Percentiles rank a stretch among this genome's conserved stretches.
Evolutionary conservation across 2,888 invertebrate species (phyloP).

Genomic region (Aleiodes alternator): DNA sequence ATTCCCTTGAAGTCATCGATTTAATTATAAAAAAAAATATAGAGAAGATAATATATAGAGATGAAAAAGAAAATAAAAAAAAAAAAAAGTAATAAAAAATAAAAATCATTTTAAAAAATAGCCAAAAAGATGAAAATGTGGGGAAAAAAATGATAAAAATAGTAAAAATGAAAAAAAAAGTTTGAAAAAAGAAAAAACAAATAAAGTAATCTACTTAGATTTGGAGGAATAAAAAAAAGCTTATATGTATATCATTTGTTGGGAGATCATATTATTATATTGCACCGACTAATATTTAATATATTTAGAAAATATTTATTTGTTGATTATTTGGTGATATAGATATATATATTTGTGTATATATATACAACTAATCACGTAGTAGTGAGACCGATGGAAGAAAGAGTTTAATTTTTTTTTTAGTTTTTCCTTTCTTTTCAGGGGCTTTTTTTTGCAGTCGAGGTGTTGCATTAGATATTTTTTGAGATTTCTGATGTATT

Average conservation of each 20-base stretch:
- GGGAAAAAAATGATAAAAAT: constrained; percentile 32
- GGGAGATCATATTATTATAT: constrained; percentile 72
- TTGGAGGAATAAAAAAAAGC: constrained; percentile 39
- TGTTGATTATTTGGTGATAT: constrained; percentile 71
- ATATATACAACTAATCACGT: constrained; percentile 19
- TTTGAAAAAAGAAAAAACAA: constrained; percentile 1
- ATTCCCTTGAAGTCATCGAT: constrained; percentile 22
- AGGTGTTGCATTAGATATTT: neutral
- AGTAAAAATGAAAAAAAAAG: constrained; percentile 11
- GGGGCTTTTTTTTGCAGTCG: neutral
- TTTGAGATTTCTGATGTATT: too few species aligned
- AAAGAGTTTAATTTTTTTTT: constrained; percentile 20
- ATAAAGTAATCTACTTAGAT: constrained; percentile 42
- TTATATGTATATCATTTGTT: constrained; percentile 71
- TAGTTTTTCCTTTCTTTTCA: constrained; percentile 20
- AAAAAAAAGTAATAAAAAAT: neutral
- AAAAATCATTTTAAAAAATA: neutral
- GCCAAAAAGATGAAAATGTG: constrained; percentile 7
- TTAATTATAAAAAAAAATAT: neutral
- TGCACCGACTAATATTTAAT: constrained; percentile 62
- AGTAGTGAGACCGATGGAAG: constrained; percentile 34
- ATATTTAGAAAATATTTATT: constrained; percentile 74
- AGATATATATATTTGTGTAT: constrained; percentile 44
- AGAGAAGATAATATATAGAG: constrained; percentile 5
- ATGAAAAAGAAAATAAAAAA: constrained; percentile 33